phyloP scores from a whole-genome alignment of 2,113 vertebrate genomes.

The Murina feae region DNA sequence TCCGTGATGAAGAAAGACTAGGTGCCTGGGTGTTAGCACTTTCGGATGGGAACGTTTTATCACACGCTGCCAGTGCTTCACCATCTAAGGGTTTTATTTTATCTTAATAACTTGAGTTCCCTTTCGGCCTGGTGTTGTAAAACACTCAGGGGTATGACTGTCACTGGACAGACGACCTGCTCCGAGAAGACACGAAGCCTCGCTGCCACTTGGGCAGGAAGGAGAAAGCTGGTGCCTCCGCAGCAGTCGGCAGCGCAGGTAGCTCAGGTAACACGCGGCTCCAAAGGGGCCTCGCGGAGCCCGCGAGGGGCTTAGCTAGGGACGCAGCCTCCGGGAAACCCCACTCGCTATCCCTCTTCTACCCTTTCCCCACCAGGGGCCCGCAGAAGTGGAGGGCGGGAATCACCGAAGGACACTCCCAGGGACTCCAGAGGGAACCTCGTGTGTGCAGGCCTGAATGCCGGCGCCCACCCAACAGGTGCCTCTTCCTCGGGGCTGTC shows the following conservation, averaged over 20 bases:
- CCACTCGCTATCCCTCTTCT: not conserved
- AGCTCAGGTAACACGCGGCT: not conserved
- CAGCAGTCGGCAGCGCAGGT: not conserved
- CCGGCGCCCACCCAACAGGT: constrained; percentile 76
- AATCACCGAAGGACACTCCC: constrained; percentile 40
- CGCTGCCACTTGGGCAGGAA: not conserved
- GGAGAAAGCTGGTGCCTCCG: not conserved
- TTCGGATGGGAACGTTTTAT: too few relatives aligned
- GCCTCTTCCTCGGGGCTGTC: constrained; percentile 51
- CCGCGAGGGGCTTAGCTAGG: fast-evolving
- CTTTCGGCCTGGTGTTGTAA: not conserved
- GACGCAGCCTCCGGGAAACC: not conserved
- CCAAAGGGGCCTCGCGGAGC: not conserved
- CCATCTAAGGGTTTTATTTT: not conserved
- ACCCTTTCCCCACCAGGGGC: not conserved
- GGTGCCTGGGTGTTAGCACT: not conserved
- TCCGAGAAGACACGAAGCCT: not conserved
- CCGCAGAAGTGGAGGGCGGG: not conserved
- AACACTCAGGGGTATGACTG: not conserved
- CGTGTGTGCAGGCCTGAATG: constrained; percentile 45
- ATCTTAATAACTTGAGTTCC: not conserved
- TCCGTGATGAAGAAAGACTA: not conserved
- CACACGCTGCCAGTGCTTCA: not conserved
- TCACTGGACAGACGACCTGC: not conserved
- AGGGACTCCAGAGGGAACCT: constrained; percentile 34